Evolutionary conservation across 2,113 vertebrate genomes (phyloP), one percentile per base, ranked within the genome.

Genomic region (Butorides virescens): DNA sequence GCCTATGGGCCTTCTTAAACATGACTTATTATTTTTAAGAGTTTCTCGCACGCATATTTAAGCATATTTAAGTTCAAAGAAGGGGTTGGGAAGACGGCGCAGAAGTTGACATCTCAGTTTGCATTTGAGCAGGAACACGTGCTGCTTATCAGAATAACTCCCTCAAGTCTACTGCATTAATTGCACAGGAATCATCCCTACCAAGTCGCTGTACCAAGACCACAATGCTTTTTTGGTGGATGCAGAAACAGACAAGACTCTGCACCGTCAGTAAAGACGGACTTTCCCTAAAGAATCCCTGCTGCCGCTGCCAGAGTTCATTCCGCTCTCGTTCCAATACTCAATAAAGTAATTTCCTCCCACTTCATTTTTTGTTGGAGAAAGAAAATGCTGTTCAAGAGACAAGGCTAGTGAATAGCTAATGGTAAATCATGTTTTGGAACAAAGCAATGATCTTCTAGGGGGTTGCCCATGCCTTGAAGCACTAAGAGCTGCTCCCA

Each of bases 21-120:
- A 36, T 4, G 7, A 42, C 30, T 30, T 34, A 55, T 47, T 74
- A 47, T 15, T 66, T 66, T 53, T 17, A 70, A 71, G 56, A 18
- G 50, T 32, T 76, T 79, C n/a, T 50, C 14, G 7, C 14, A 20
- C 10, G 23, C 0, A 4, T 34, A 74, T 46, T 61, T 46, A 16
- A 62, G 47, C 0, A 0, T 15, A 65, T 15, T 61, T 42, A 84
- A 71, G 20, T 59, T 78, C 71, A 86, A 85, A 78, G 46, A 37
- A 15, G 3, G 9, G 20, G n/a, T 0, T 85, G 52, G 32, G 13
- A 63, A 37, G 62, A 53, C 19, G 0, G 2, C 1, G 2, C 23
- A 36, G 29, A 75, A 75, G 36, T 53, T 73, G 46, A 36, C 11
- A 17, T 0, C 0, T 25, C 46, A 18, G 14, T 65, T 47, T 23